These are phyloP conservation scores for Phylloscopus trochiloides DNA, from an alignment of 2,113 vertebrate genomes.

Conservation along the genomic window DNA sequence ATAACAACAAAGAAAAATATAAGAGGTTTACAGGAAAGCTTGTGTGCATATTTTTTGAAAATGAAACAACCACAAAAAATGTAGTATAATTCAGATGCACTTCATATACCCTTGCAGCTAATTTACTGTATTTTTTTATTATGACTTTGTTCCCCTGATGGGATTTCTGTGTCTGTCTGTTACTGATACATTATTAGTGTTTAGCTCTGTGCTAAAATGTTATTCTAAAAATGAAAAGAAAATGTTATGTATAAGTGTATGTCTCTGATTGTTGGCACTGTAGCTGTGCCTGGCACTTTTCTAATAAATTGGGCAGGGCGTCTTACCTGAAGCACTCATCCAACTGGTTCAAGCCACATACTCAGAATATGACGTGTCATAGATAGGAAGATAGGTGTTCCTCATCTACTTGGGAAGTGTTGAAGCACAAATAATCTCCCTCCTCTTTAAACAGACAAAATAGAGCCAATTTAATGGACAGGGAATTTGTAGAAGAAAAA, in stretches of 20 bases:
- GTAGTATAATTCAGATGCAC: neutral
- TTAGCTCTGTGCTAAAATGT: neutral
- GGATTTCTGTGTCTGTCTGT: neutral
- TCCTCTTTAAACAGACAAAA: neutral
- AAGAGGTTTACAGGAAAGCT: neutral
- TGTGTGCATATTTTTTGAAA: neutral
- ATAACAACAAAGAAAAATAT: neutral
- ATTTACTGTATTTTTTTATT: neutral
- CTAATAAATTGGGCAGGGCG: neutral
- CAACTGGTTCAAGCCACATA: neutral
- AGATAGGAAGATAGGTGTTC: neutral
- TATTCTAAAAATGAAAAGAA: neutral
- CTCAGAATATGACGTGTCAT: neutral
- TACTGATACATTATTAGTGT: neutral
- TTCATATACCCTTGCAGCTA: neutral
- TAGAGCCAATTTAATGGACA: neutral
- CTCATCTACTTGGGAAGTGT: neutral
- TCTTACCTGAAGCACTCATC: neutral
- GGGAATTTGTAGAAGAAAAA: neutral
- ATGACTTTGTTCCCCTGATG: neutral
- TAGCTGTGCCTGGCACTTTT: neutral
- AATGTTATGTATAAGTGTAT: neutral
- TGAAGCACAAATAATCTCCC: neutral
- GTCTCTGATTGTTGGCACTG: rapidly evolving
- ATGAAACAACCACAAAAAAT: neutral